Evolutionary conservation across 2,797 vertebrate species (phyloP).

Genomic region (Eutrigla gurnardus): DNA sequence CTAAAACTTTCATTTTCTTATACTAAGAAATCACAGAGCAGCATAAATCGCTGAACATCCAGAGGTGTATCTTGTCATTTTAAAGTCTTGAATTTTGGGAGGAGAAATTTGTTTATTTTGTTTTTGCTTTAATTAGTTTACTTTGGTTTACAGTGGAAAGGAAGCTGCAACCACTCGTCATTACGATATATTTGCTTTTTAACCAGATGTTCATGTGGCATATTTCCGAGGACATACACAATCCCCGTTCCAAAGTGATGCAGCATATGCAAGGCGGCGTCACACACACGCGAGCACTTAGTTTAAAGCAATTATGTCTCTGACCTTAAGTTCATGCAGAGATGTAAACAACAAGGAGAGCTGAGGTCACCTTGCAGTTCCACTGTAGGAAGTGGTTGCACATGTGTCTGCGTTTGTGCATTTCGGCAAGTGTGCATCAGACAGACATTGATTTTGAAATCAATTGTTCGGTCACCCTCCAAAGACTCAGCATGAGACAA

Average conservation of each 20-base stretch:
- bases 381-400: conserved; percentile 3
- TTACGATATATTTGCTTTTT: too few relatives aligned
- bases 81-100: conserved; percentile 10
- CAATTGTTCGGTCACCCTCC: conserved; percentile 53
- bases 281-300: neutral
- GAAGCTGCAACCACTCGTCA: neutral
- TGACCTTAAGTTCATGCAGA: neutral
- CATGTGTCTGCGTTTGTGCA: conserved; percentile 10
- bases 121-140: neutral
- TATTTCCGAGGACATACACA: too few relatives aligned
- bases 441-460: conserved; percentile 49
- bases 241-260: too few relatives aligned
- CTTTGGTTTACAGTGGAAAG: neutral
- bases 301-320: neutral
- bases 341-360: conserved; percentile 27
- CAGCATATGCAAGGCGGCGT: too few relatives aligned
- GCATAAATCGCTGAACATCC: conserved; percentile 13
- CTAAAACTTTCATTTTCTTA: conserved; percentile 35
- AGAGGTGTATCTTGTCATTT: conserved; percentile 31
- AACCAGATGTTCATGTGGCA: too few relatives aligned
- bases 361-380: conserved; percentile 23
- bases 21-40: conserved; percentile 46
- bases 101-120: neutral
- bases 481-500: conserved; percentile 66
- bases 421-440: neutral